Conservation (phyloP, 2,797 vertebrate species). For the Lepus townsendii region DNA sequence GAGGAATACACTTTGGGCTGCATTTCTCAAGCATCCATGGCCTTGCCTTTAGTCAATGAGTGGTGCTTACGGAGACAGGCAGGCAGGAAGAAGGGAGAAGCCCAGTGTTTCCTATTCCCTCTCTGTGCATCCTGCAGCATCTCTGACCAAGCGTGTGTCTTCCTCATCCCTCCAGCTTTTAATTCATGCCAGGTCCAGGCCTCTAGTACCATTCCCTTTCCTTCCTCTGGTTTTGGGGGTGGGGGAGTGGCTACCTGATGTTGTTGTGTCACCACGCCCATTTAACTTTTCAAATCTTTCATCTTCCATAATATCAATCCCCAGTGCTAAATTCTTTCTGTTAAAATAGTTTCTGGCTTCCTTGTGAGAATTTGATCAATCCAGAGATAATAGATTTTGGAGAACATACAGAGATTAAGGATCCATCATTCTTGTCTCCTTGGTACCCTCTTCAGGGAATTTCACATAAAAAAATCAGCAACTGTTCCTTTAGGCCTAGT, state of each 20-base stretch:
- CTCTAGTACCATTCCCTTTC: not conserved
- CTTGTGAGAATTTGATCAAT: not conserved
- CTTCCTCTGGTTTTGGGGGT: not conserved
- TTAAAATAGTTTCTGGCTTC: constrained; percentile 7
- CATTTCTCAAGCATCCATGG: not conserved
- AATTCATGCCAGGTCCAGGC: not conserved
- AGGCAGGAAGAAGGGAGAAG: not conserved
- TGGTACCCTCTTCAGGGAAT: not conserved
- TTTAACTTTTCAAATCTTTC: not conserved
- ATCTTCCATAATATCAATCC: not conserved
- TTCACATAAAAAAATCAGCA: not conserved
- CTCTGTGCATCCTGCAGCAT: not conserved
- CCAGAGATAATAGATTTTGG: not conserved
- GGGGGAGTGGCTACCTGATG: not conserved
- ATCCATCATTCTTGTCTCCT: not conserved
- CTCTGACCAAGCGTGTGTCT: not conserved
- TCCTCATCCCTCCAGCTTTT: not conserved
- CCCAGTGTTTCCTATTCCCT: not conserved
- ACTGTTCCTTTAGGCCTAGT: not conserved
- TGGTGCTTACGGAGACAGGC: not conserved
- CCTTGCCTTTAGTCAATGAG: not conserved
- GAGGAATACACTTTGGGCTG: not conserved
- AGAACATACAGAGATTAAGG: constrained; percentile 13
- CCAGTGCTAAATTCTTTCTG: constrained; percentile 22
- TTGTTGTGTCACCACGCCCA: not conserved